phyloP scores from a whole-genome alignment of 2,888 invertebrate species.

The Tolmerus cingulatus region DNA sequence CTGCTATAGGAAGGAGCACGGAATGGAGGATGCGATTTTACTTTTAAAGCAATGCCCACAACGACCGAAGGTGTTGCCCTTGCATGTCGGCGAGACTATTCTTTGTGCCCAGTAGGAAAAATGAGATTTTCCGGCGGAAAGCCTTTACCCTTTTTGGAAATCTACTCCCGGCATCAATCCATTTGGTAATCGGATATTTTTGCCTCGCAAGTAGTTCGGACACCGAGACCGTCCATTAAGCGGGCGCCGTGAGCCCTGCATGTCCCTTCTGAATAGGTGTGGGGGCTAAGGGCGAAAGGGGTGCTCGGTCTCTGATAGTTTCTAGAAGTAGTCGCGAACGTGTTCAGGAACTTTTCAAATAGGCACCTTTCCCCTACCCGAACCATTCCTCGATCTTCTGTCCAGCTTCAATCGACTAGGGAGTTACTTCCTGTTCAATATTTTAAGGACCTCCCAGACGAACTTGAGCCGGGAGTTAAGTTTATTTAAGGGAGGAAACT shows the following conservation, averaged over 20 bases:
- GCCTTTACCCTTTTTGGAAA: background rate
- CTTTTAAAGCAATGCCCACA: background rate
- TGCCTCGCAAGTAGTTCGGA: background rate
- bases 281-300: background rate
- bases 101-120: background rate
- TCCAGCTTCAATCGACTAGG: background rate
- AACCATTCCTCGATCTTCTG: background rate
- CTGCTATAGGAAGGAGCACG: too few relatives aligned
- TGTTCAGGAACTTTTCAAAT: background rate
- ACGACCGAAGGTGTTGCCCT: background rate
- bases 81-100: background rate
- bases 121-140: background rate
- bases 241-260: background rate
- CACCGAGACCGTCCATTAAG: background rate
- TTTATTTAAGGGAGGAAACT: background rate
- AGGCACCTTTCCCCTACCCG: background rate
- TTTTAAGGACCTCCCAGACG: background rate
- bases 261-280: background rate
- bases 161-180: background rate
- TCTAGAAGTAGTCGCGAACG: background rate
- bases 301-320: background rate
- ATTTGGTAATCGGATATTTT: constrained; percentile 19
- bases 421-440: background rate
- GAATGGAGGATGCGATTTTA: background rate
- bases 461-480: background rate